Percentiles rank a stretch among this genome's conserved stretches.
Evolutionary conservation across 2,113 vertebrate genomes (phyloP).

Genomic region (Microtus pennsylvanicus): DNA sequence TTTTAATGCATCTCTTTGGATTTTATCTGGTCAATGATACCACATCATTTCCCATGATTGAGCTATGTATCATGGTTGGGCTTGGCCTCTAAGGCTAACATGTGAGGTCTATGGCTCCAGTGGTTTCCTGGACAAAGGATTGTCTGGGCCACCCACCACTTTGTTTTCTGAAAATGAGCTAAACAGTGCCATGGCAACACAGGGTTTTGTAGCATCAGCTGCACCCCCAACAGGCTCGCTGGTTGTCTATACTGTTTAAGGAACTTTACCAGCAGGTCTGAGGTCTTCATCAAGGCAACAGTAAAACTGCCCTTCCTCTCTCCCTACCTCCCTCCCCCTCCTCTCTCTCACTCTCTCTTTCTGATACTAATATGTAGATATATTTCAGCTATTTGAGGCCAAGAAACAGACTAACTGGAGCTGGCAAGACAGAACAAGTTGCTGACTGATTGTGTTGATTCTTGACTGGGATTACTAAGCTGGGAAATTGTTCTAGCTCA

Average conservation of each 20-base stretch:
- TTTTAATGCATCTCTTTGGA: neutral
- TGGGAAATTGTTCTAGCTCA: neutral
- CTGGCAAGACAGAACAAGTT: constrained; percentile 6
- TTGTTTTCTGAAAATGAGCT: constrained; percentile 20
- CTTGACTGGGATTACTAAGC: neutral
- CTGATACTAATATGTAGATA: neutral
- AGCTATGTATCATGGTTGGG: neutral
- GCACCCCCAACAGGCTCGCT: neutral
- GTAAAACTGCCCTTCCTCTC: neutral
- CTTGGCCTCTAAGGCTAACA: constrained; percentile 7
- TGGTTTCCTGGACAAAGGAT: constrained; percentile 21
- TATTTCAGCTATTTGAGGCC: neutral
- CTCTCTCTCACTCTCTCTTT: neutral
- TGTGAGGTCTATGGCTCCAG: neutral
- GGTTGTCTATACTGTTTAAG: neutral
- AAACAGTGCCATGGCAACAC: neutral
- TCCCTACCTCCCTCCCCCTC: too few relatives aligned
- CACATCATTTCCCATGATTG: neutral
- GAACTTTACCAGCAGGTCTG: neutral
- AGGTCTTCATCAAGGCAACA: neutral
- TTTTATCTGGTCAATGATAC: neutral
- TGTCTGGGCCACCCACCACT: constrained; percentile 43
- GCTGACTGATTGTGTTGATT: neutral
- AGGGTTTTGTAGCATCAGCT: neutral
- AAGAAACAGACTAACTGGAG: neutral